Percentiles rank a stretch among this genome's conserved stretches.
These are phyloP conservation scores for Apistogramma diplotaenia DNA, from an alignment of 2,113 vertebrate genomes.

Conservation along the genomic window DNA sequence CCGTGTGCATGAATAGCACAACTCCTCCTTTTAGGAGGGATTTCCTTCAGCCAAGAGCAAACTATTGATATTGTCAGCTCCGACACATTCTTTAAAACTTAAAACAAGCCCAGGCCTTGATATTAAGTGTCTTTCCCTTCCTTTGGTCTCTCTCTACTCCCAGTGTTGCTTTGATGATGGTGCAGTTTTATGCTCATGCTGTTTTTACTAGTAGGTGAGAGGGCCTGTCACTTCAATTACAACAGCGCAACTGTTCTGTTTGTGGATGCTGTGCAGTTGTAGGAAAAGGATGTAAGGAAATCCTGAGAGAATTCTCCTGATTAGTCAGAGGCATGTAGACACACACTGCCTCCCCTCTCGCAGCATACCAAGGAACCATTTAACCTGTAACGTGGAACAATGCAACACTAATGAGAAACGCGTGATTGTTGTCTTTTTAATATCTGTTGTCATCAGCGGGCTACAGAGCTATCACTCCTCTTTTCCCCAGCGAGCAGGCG, in stretches of 20 bases:
- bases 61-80: not conserved
- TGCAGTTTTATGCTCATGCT: slow-evolving; percentile 47
- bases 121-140: not conserved
- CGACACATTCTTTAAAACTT: not conserved
- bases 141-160: slow-evolving; percentile 23
- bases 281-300: not conserved
- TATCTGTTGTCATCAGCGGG: slow-evolving; percentile 15
- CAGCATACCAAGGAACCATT: not conserved
- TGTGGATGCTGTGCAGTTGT: slow-evolving; percentile 29
- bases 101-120: not conserved
- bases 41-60: not conserved
- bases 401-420: not conserved
- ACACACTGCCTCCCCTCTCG: not conserved
- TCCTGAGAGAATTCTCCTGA: slow-evolving; percentile 16
- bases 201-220: slow-evolving; percentile 48
- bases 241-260: not conserved
- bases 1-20: not conserved
- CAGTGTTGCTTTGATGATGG: slow-evolving; percentile 52
- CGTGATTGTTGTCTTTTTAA: slow-evolving; percentile 8
- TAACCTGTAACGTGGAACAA: slow-evolving; percentile 15
- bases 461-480: not conserved
- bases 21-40: not conserved
- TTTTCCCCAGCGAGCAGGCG: not conserved
- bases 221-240: slow-evolving; percentile 60
- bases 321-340: slow-evolving; percentile 37